Percentiles rank a stretch among this genome's conserved stretches.
Conservation (phyloP, 2,888 invertebrate species). For the Sylvicola cinctus region DNA sequence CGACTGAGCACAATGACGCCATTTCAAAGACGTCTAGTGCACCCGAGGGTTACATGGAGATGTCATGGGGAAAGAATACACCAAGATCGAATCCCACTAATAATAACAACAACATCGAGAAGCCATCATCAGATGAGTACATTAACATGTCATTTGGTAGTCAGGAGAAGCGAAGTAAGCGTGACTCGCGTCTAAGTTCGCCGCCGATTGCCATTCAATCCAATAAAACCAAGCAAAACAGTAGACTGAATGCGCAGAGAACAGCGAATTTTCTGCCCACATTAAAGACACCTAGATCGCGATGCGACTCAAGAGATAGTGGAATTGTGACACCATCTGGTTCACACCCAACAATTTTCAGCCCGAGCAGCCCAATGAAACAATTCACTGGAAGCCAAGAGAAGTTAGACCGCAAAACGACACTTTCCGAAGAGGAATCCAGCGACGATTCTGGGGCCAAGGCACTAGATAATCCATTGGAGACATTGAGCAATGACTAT, state of each 20-base stretch:
- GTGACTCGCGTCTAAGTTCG: slow-evolving; percentile 28
- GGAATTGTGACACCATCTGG: slow-evolving; percentile 34
- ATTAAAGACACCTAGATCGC: slow-evolving; percentile 6
- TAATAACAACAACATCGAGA: slow-evolving; percentile 15
- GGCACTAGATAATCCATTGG: slow-evolving; percentile 6
- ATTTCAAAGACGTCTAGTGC: slow-evolving; percentile 20
- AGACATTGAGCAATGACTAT: slow-evolving; percentile 9
- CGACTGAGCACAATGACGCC: background rate
- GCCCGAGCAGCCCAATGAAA: slow-evolving; percentile 40
- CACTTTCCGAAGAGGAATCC: too few relatives aligned
- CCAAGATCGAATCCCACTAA: slow-evolving; percentile 13
- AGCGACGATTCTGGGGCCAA: too few relatives aligned
- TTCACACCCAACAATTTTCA: slow-evolving; percentile 40
- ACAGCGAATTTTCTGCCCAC: too few relatives aligned
- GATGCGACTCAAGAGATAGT: slow-evolving; percentile 25
- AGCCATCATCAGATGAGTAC: slow-evolving; percentile 25
- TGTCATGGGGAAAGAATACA: slow-evolving; percentile 29
- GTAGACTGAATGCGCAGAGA: too few relatives aligned
- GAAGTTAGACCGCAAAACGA: slow-evolving; percentile 10
- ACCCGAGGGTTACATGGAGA: slow-evolving; percentile 43
- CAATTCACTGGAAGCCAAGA: slow-evolving; percentile 8
- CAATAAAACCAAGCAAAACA: slow-evolving; percentile 2
- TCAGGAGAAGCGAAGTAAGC: slow-evolving; percentile 15
- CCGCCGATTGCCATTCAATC: slow-evolving; percentile 38
- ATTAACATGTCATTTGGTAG: slow-evolving; percentile 29